These are phyloP conservation scores for Bostrychus sinensis DNA, from an alignment of 2,113 vertebrate genomes.

Conservation along the genomic window DNA sequence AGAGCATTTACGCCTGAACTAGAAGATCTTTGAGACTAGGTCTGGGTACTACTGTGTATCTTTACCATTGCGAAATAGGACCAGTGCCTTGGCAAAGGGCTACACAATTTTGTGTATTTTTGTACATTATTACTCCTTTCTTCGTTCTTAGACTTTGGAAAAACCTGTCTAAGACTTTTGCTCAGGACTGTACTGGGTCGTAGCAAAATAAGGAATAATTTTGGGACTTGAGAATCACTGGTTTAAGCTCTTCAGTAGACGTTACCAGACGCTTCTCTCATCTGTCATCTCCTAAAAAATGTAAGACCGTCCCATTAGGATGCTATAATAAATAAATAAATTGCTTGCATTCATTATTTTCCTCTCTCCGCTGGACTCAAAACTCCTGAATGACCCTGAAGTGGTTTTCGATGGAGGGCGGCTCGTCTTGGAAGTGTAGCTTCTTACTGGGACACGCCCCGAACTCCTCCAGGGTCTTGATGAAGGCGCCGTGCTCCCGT, in stretches of 20 bases:
- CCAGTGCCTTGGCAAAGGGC: too few relatives aligned
- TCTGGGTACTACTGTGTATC: too few relatives aligned
- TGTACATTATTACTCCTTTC: too few relatives aligned
- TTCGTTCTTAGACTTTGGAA: too few relatives aligned
- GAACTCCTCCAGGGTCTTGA: constrained; percentile 86
- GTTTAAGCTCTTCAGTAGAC: neutral
- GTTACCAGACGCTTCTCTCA: too few relatives aligned
- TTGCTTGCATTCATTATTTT: neutral
- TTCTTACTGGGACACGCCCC: constrained; percentile 83
- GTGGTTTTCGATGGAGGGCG: constrained; percentile 92
- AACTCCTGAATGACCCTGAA: constrained; percentile 91
- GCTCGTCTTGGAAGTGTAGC: constrained; percentile 90
- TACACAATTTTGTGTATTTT: too few relatives aligned
- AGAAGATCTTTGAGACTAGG: too few relatives aligned
- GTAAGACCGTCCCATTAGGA: neutral
- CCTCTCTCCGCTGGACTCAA: constrained; percentile 42
- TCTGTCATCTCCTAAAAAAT: neutral
- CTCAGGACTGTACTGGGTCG: too few relatives aligned
- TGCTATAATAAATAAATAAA: constrained; percentile 1
- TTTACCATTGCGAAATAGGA: too few relatives aligned
- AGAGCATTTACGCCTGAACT: too few relatives aligned
- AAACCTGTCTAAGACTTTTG: too few relatives aligned
- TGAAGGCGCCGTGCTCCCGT: constrained; percentile 88
- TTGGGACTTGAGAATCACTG: neutral
- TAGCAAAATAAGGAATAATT: too few relatives aligned